These are phyloP conservation scores for Mus pahari DNA, from an alignment of 2,113 vertebrate genomes.

Conservation along the genomic window DNA sequence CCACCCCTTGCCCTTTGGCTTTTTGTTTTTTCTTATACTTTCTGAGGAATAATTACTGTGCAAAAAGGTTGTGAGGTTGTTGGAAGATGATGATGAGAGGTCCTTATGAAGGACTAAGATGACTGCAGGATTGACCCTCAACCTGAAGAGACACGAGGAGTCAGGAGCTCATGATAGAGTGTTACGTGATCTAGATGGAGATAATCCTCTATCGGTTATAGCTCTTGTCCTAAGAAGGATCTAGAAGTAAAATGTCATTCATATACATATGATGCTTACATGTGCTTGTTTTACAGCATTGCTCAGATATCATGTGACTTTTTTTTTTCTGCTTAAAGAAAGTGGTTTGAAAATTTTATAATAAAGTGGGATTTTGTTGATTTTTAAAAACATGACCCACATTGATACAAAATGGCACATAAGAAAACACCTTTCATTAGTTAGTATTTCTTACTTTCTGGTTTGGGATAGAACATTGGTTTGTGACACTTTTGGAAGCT, in stretches of 20 bases:
- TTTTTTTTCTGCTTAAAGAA: background rate
- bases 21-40: background rate
- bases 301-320: conserved; percentile 4
- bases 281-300: conserved; percentile 4
- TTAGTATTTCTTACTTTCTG: conserved; percentile 32
- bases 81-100: background rate
- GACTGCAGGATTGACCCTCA: background rate
- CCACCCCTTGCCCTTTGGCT: no score
- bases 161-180: background rate
- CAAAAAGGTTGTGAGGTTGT: background rate
- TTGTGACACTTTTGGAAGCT: conserved; percentile 29
- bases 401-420: background rate
- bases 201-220: background rate
- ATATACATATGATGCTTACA: background rate
- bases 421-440: background rate
- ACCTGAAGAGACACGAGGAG: background rate
- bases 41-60: background rate
- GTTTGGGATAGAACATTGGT: conserved; percentile 16
- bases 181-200: background rate
- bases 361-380: background rate
- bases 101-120: background rate
- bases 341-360: background rate
- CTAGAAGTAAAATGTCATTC: conserved; percentile 31
- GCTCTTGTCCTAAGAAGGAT: background rate
- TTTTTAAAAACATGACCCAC: background rate